Evolutionary conservation across 2,888 invertebrate species (phyloP), one percentile per base, ranked within the genome.

Genomic region (Hydropsyche betteni): DNA sequence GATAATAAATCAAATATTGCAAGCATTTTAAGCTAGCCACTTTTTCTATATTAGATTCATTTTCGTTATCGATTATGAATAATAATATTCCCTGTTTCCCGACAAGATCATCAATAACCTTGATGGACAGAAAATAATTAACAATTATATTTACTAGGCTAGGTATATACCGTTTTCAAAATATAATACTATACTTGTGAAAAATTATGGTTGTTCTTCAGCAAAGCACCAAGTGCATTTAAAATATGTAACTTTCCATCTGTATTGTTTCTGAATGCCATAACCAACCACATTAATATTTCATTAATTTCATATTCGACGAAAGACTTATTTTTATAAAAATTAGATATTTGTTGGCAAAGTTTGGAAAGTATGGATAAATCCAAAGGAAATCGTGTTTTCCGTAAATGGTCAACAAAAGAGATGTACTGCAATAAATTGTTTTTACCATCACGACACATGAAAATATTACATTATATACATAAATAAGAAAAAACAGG

Each of bases 361-460:
- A 80, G 85, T 86, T 79, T 87, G 84, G 14, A 87, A 81, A 74
- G 86, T 85, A 81, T 87, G 86, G n/a, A 84, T 84, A 68, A 86
- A 80, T 75, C 86, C 83, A 68, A 86, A 44, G 44, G 10, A 44
- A 44, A 44, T 8, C 7, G 44, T 44, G 44, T 44, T 44, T 6
- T 44, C 10, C 44, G 44, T 10, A 44, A 44, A 10, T 44, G 10
- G 10, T 4, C 10, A 6, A 44, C 1, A 44, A 44, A 44, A 44
- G 44, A 44, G 6, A 10, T 44, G 10, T 44, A 6, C 44, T 44
- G 44, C 7, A 44, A 44, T 2, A 10, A 8, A 44, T 8, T 44
- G 10, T 44, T 44, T 44, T 44, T 1, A 24, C 10, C 7, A 44
- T 44, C 10, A 10, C 10, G 44, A 1, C 44, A 44, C 0, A 44